Evolutionary conservation across 2,888 invertebrate species (phyloP).

Genomic region (Xanthorhoe spadicearia): DNA sequence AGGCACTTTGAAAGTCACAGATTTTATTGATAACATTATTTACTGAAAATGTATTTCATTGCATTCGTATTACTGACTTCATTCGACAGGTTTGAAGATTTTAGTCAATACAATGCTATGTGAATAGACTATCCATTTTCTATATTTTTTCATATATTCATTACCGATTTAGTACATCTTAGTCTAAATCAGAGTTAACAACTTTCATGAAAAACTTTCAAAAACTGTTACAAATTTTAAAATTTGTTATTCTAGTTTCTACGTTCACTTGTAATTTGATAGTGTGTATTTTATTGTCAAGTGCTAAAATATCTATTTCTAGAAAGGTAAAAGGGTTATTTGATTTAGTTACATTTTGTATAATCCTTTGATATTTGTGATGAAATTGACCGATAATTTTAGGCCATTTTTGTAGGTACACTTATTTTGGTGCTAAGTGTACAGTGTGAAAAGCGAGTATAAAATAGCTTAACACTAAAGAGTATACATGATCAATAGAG

Average conservation of each 20-base stretch:
- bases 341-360: conserved; percentile 21
- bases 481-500: conserved; percentile 29
- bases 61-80: conserved; percentile 13
- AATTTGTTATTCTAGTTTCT: conserved; percentile 21
- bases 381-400: conserved; percentile 29
- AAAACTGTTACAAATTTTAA: conserved; percentile 33
- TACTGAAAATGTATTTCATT: conserved; percentile 25
- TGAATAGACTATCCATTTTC: background rate
- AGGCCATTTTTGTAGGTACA: conserved; percentile 26
- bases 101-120: conserved; percentile 21
- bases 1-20: conserved; percentile 35
- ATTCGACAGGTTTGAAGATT: background rate
- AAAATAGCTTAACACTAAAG: conserved; percentile 34
- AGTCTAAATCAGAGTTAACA: conserved; percentile 28
- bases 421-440: conserved; percentile 36
- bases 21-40: conserved; percentile 19
- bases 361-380: conserved; percentile 19
- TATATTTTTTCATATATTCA: background rate
- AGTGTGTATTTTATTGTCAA: conserved; percentile 41
- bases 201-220: conserved; percentile 40
- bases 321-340: conserved; percentile 20
- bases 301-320: conserved; percentile 34
- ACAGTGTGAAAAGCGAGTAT: conserved; percentile 32
- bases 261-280: conserved; percentile 23
- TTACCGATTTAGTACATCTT: conserved; percentile 19